A percentile compares a stretch with the other conserved stretches of the same genome.
Evolutionary conservation across 2,888 invertebrate species (phyloP).

Genomic region (Pristionchus japonicus): DNA sequence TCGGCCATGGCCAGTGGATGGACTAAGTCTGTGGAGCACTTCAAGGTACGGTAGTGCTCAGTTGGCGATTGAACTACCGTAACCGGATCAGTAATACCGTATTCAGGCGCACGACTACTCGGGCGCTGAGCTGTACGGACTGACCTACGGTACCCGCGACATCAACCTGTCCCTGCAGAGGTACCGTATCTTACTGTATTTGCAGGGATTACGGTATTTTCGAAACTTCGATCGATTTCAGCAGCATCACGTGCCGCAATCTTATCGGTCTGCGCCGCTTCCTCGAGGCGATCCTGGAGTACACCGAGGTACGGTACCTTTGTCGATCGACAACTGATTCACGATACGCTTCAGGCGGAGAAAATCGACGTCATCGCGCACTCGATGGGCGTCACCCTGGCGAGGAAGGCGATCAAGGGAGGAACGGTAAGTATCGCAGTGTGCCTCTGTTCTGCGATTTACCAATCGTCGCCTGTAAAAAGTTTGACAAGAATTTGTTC

Average conservation of each 20-base stretch:
- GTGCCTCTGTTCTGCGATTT: not conserved
- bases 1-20: constrained; percentile 61
- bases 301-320: constrained; percentile 51
- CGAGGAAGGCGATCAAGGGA: constrained; percentile 58
- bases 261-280: constrained; percentile 54
- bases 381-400: constrained; percentile 66
- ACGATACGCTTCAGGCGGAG: not conserved
- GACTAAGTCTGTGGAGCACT: constrained; percentile 53
- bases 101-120: constrained; percentile 57
- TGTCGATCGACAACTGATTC: not conserved
- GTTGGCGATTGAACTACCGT: not conserved
- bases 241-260: constrained; percentile 47
- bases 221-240: not conserved
- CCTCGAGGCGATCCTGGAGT: constrained; percentile 60
- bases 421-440: constrained; percentile 51
- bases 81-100: not conserved
- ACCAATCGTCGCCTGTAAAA: not conserved
- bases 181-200: constrained; percentile 41
- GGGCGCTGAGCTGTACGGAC: constrained; percentile 66
- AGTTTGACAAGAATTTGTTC: not conserved
- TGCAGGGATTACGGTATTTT: not conserved
- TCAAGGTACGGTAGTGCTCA: constrained; percentile 26
- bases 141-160: constrained; percentile 67
- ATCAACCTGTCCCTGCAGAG: constrained; percentile 55
- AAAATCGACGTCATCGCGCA: constrained; percentile 61